phyloP scores from a whole-genome alignment of 2,888 invertebrate genomes.

The Erebia aethiops region DNA sequence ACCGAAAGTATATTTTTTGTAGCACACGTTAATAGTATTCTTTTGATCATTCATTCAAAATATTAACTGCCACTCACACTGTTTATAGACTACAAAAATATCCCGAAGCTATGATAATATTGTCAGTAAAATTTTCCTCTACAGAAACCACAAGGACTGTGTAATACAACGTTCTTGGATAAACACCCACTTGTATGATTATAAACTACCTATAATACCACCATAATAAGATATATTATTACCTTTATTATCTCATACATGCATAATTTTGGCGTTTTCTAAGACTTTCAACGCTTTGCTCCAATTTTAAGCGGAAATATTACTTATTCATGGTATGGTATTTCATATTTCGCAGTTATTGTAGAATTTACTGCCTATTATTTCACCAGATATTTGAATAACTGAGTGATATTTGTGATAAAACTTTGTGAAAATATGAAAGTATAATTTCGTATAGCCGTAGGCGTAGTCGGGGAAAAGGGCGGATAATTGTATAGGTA shows the following conservation, averaged over 20 bases:
- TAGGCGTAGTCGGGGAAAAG: neutral
- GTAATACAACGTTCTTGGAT: neutral
- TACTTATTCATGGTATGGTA: conserved; percentile 12
- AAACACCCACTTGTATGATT: neutral
- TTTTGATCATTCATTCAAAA: too few relatives aligned
- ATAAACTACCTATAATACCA: neutral
- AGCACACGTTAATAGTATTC: too few relatives aligned
- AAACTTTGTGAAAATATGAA: neutral
- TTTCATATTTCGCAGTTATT: conserved; percentile 3
- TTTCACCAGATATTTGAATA: neutral
- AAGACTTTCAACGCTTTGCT: conserved; percentile 4
- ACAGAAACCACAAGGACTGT: neutral
- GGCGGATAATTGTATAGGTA: neutral
- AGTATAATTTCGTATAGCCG: neutral
- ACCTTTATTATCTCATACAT: conserved; percentile 31
- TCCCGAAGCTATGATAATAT: too few relatives aligned
- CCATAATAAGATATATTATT: conserved; percentile 10
- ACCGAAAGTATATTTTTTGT: too few relatives aligned
- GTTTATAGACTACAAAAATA: too few relatives aligned
- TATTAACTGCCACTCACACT: too few relatives aligned
- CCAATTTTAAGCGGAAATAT: conserved; percentile 13
- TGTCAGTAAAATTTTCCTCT: too few relatives aligned
- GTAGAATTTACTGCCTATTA: neutral
- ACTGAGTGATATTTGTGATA: neutral
- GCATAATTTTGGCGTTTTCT: conserved; percentile 32